Evolutionary conservation across 2,113 vertebrate genomes (phyloP), one percentile per base, ranked within the genome.

Genomic region (Ploceus nigricollis): DNA sequence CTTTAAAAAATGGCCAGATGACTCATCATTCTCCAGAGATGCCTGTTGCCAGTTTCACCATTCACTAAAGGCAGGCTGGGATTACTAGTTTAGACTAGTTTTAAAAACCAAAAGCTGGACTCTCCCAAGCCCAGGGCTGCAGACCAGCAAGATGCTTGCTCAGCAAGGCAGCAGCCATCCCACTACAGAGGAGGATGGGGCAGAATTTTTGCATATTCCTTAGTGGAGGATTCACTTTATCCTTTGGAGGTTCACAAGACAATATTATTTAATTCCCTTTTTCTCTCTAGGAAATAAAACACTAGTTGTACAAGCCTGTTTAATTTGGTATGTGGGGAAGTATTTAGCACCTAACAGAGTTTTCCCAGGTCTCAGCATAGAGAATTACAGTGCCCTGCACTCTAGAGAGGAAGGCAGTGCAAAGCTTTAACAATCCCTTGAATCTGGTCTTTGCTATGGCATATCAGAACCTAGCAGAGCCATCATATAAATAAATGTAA

Each of bases 151-250:
- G 33, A 42, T 31, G 8, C 22, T 71, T 3, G 1, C 42, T 71
- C 7, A 4, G 13, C 31, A 76, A 83, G 39, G 63, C 33, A 89
- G 72, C 63, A 72, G 39, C 25, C 64, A 64, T 3, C 3, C 13
- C 4, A 6, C 24, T 40, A 2, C 0, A 0, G 25, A 68, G 47
- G 7, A 88, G 15, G 2, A 35, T 6, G 7, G 21, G 28, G 28
- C 14, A 76, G n/a, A 71, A 82, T 39, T 82, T 51, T 22, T 30
- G 19, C 13, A 14, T 72, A 13, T n/a, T 69, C 25, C 22, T 44
- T 37, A 28, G 12, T 5, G 9, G 21, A 76, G 11, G 15, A 61
- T 70, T 82, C n/a, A 27, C 27, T 77, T 90, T 45, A 7, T 20
- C 53, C 64, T 84, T 60, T 50, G 15, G 23, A 37, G 10, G 14